Evolutionary conservation across 2,888 invertebrate genomes (phyloP), one percentile per base, ranked within the genome.

Genomic region (Meghimatium bilineatum): DNA sequence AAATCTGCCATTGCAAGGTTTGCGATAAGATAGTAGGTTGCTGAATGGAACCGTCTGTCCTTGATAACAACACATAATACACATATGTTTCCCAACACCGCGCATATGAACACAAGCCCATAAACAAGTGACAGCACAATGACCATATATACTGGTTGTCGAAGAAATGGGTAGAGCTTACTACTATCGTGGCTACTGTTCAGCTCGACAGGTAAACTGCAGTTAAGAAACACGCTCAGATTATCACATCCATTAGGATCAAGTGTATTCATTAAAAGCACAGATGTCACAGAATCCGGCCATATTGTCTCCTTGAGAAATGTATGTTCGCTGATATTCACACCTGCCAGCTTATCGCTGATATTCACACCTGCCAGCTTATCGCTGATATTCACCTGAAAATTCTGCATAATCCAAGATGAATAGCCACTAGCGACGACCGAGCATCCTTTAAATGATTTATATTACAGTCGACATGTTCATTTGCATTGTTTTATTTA

Each of bases 11-110:
- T 80, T 0, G 90, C 90, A 85, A 90, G 87, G 83, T 90, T 91
- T 76, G 87, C 90, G 71, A 90, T 89, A 83, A 91, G 89, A 84
- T 87, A 86, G 83, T 90, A 89, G 75, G 93, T 93, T 17, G 92
- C 92, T 23, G 90, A 92, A 82, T 93, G 90, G 92, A 93, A 92
- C 49, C 92, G 86, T 12, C 91, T 89, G 36, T 91, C 90, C 71
- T 90, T 88, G 67, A 88, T 86, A 23, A 93, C 92, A 17, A 93
- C 91, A 44, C 90, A 89, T 23, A 93, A 89, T 14, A 93, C 93
- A 79, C 91, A 89, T 63, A 90, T 85, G 86, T 93, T 93, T 14
- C 93, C 93, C 26, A 92, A 77, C n/a, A 93, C 85, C 20, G 93
- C 92, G 17, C 91, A 84, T 1, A 92, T 74, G 84, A 93, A 92